phyloP scores from a whole-genome alignment of 1,140 invertebrate species.

The Chymomyza costata region DNA sequence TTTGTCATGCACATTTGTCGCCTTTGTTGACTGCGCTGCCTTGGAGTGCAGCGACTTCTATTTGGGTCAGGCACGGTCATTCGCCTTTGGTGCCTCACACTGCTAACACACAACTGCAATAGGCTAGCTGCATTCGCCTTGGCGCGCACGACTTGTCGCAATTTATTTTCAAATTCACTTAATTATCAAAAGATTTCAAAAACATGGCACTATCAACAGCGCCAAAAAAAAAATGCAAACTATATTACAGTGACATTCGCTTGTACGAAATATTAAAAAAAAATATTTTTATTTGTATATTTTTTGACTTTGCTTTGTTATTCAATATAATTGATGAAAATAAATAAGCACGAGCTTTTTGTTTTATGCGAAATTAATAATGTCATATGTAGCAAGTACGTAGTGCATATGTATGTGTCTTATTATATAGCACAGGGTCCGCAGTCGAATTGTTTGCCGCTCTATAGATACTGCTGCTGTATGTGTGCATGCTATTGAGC shows the following conservation, averaged over 20 bases:
- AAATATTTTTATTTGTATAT: conserved; percentile 9
- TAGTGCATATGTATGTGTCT: conserved; percentile 32
- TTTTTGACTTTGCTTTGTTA: conserved; percentile 15
- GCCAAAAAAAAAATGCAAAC: conserved; percentile 29
- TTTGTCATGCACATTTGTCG: conserved; percentile 38
- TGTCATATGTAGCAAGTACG: too few relatives aligned
- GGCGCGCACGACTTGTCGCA: conserved; percentile 49
- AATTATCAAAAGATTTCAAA: conserved; percentile 21
- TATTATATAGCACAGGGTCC: conserved; percentile 65
- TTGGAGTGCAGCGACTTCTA: conserved; percentile 75
- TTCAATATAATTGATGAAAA: conserved; percentile 51
- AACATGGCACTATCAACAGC: conserved; percentile 8
- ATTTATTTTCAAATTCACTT: conserved; percentile 67
- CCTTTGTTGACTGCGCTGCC: conserved; percentile 30
- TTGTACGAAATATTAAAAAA: conserved; percentile 5
- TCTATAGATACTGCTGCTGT: too few relatives aligned
- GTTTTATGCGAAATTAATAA: too few relatives aligned
- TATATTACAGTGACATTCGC: conserved; percentile 1
- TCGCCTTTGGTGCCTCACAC: conserved; percentile 59
- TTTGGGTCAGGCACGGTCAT: conserved; percentile 77
- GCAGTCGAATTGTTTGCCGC: too few relatives aligned
- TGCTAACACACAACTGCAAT: conserved; percentile 16
- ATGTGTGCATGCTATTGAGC: too few relatives aligned
- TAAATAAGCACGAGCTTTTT: too few relatives aligned
- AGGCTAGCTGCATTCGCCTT: conserved; percentile 48